Percentiles rank a stretch among this genome's conserved stretches.
Evolutionary conservation across 2,888 invertebrate species (phyloP).

Genomic region (Baccha elongata): DNA sequence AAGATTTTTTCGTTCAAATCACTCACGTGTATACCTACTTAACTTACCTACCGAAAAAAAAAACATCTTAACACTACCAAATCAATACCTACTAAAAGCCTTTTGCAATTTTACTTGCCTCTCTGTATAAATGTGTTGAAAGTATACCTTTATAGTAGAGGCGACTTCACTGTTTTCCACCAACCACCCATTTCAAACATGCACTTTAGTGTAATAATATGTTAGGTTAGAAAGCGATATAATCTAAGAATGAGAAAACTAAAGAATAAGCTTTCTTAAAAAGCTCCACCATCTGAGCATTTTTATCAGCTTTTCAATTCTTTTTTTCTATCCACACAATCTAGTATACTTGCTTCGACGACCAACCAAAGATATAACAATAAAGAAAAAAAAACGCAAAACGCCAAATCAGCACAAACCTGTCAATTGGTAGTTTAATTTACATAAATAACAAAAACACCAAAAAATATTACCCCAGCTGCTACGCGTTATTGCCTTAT

Average conservation of each 20-base stretch:
- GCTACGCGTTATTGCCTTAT: constrained; percentile 40
- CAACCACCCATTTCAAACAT: neutral
- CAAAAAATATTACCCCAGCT: constrained; percentile 23
- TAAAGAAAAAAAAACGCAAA: constrained; percentile 23
- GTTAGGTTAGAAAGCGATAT: constrained; percentile 29
- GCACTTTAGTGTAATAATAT: neutral
- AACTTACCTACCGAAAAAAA: too few species aligned
- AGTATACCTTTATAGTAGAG: neutral
- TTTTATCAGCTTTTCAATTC: constrained; percentile 9
- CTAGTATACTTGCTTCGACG: constrained; percentile 40
- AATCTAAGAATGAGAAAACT: constrained; percentile 7
- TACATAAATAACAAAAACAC: constrained; percentile 13
- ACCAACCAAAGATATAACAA: constrained; percentile 21
- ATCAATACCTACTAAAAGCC: too few species aligned
- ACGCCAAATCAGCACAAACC: constrained; percentile 47
- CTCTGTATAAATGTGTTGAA: neutral
- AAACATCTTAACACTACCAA: too few species aligned
- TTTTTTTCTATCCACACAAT: constrained; percentile 16
- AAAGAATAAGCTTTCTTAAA: constrained; percentile 30
- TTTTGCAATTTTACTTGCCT: too few species aligned
- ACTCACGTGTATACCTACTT: too few species aligned
- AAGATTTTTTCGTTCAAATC: too few species aligned
- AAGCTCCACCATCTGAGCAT: constrained; percentile 27
- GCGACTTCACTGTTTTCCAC: neutral
- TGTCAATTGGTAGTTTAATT: constrained; percentile 59